These are phyloP conservation scores for Hemiprocne comata DNA, from an alignment of 2,113 vertebrate genomes.

Conservation along the genomic window DNA sequence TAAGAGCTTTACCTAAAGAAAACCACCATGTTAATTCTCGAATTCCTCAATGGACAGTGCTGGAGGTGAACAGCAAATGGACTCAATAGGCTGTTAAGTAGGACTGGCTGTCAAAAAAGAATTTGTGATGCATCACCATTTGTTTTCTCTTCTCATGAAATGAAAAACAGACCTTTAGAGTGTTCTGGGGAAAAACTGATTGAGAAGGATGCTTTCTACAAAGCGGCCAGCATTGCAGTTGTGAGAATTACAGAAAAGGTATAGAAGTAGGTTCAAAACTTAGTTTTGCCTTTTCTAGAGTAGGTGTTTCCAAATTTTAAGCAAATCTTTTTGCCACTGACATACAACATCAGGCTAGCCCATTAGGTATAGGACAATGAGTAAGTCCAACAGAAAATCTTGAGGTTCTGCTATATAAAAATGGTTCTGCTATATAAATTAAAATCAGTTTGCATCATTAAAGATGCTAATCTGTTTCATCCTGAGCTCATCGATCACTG, in stretches of 20 bases:
- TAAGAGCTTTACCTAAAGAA: not conserved
- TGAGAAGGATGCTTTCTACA: not conserved
- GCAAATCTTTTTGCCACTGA: not conserved
- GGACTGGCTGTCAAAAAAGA: not conserved
- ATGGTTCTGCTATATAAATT: not conserved
- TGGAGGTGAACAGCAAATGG: not conserved
- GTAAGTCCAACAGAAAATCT: not conserved
- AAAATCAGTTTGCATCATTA: not conserved
- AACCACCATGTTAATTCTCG: not conserved
- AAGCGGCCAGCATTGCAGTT: not conserved
- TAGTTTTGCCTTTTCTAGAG: not conserved
- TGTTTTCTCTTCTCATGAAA: not conserved
- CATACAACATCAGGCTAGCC: not conserved
- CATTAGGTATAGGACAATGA: not conserved
- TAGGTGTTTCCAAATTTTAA: not conserved
- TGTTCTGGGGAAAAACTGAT: accelerated
- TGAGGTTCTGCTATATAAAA: not conserved
- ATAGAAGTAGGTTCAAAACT: not conserved
- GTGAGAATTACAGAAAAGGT: not conserved
- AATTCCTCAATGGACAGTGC: not conserved
- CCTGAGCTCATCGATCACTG: not conserved
- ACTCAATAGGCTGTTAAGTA: not conserved
- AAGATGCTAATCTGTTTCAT: not conserved
- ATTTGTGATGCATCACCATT: not conserved
- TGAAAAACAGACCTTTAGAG: not conserved